Evolutionary conservation across 2,113 vertebrate genomes (phyloP).

Genomic region (Meriones unguiculatus): DNA sequence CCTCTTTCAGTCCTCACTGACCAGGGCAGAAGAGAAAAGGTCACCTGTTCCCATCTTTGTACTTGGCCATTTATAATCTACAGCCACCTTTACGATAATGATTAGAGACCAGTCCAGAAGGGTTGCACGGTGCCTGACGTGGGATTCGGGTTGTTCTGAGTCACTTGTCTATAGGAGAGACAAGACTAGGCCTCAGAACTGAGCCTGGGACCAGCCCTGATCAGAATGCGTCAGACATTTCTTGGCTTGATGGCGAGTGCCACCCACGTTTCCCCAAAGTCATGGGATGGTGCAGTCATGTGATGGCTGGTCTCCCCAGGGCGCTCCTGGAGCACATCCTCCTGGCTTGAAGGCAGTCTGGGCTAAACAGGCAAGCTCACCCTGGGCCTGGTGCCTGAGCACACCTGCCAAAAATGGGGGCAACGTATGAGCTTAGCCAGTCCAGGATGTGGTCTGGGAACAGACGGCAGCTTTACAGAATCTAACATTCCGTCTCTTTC

Average conservation of each 20-base stretch:
- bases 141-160: not conserved
- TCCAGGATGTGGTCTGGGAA: not conserved
- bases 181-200: not conserved
- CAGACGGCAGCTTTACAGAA: not conserved
- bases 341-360: not conserved
- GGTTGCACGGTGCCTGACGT: not conserved
- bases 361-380: not conserved
- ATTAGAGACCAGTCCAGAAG: not conserved
- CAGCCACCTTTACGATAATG: not conserved
- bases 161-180: not conserved
- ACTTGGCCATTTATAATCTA: not conserved
- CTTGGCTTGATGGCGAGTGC: conserved; percentile 7
- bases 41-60: not conserved
- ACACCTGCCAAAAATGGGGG: not conserved
- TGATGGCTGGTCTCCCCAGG: not conserved
- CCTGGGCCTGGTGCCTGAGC: not conserved
- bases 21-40: not conserved
- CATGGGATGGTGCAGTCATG: not conserved
- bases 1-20: not conserved
- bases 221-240: conserved; percentile 43
- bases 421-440: not conserved
- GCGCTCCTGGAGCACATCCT: not conserved
- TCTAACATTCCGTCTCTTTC: not conserved
- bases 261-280: conserved; percentile 37
- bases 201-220: not conserved